A percentile compares a stretch with the other conserved stretches of the same genome.
Evolutionary conservation across 2,888 invertebrate genomes (phyloP).

Genomic region (Campoletis raptor): DNA sequence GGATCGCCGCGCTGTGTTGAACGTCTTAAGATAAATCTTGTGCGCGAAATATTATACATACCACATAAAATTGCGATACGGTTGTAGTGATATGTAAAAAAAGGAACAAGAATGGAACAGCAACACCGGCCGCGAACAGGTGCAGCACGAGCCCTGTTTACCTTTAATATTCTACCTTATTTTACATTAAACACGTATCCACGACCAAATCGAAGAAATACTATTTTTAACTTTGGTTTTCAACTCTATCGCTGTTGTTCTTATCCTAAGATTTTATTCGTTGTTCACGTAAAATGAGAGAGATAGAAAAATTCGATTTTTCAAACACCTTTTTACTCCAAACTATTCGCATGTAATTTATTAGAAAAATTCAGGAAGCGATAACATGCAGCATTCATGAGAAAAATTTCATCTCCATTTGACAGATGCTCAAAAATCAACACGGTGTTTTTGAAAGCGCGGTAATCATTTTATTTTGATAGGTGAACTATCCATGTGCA

Average conservation of each 20-base stretch:
- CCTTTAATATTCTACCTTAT: slow-evolving; percentile 48
- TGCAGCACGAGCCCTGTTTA: slow-evolving; percentile 62
- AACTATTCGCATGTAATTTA: too few relatives aligned
- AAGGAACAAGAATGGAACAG: slow-evolving; percentile 36
- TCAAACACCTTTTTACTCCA: too few relatives aligned
- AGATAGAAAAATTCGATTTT: too few relatives aligned
- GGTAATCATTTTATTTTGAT: too few relatives aligned
- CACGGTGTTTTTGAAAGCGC: too few relatives aligned
- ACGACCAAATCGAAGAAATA: background rate
- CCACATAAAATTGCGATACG: slow-evolving; percentile 66
- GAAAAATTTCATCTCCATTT: too few relatives aligned
- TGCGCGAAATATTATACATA: slow-evolving; percentile 69
- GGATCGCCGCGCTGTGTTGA: slow-evolving; percentile 45
- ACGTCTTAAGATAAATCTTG: slow-evolving; percentile 71
- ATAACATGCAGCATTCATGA: too few relatives aligned
- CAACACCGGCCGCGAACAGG: slow-evolving; percentile 67
- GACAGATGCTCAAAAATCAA: too few relatives aligned
- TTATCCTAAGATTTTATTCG: slow-evolving; percentile 11
- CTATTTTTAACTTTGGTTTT: slow-evolving; percentile 1
- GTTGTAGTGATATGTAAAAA: slow-evolving; percentile 49
- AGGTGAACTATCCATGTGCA: too few relatives aligned
- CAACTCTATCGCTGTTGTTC: slow-evolving; percentile 66
- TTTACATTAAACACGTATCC: slow-evolving; percentile 20
- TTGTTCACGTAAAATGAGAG: too few relatives aligned
- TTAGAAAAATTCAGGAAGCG: too few relatives aligned